Base-by-base conservation (phyloP, 2,888 invertebrate genomes). In the Drosophila setosimentum region DNA sequence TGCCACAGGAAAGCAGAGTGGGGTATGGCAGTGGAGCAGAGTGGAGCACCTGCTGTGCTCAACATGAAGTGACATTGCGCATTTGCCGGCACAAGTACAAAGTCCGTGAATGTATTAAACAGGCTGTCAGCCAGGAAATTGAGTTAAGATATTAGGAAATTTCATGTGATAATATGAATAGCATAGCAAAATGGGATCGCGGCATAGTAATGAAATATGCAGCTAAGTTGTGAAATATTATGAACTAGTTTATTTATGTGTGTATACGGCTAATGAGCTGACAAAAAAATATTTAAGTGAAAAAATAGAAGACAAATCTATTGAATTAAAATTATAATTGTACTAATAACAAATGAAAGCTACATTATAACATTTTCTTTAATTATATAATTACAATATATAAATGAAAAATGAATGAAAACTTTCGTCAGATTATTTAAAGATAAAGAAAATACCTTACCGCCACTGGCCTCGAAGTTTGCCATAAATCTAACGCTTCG, bases 21-120 rank as follows among this genome's bases (percentile, higher is more conserved):
- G 32, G 45, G 33, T 24, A 45, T 29, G 27, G 5, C 18, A 13
- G 27, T 57, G 58, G 27, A 8, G n/a, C 29, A 33, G 18, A n/a
- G 27, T 18, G 40, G 40, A 65, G 49, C 85, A 84, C 89, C 87
- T 85, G 85, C 89, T 85, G 89, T 65, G 87, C 64, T 30, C 67
- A 73, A 67, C 71, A 59, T 40, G 10, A 49, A 57, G 55, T n/a
- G 42, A 60, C 48, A 42, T 33, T 75, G 76, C 58, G 65, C 70
- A 65, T 60, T 75, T 76, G 35, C 8, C 35, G 42, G 58, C 18
- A 42, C 13, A 33, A 3, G 16, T 13, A 18, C 6, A 29, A 30
- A 18, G 29, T 24, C 16, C 6, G 32, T 8, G 8, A 29, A 30
- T 50, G n/a, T 24, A 37, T 65, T 45, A 24, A 45, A n/a, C 30